phyloP scores from a whole-genome alignment of 2,113 vertebrate species.

The Mormyrus lacerda region DNA sequence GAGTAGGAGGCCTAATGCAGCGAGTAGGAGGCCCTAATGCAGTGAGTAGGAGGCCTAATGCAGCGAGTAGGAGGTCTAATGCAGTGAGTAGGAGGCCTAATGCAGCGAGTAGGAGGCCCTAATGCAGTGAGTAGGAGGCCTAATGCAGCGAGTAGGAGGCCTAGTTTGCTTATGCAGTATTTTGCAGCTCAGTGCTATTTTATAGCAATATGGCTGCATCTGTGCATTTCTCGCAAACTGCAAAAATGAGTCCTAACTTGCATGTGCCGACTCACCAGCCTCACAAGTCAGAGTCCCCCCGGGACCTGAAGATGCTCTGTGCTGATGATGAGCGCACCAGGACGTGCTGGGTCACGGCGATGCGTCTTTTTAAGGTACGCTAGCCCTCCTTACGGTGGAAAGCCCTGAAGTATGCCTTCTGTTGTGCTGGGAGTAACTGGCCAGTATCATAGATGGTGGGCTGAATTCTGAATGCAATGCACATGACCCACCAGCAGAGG shows the following conservation, averaged over 20 bases:
- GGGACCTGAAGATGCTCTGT: slow-evolving; percentile 92
- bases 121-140: too few species aligned
- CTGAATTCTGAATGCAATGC: background rate
- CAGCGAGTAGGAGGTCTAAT: too few species aligned
- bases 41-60: too few species aligned
- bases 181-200: background rate
- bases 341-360: slow-evolving; percentile 91
- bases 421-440: background rate
- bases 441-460: background rate
- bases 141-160: background rate
- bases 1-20: too few species aligned
- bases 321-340: slow-evolving; percentile 88
- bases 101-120: too few species aligned
- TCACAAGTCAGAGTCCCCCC: slow-evolving; percentile 75
- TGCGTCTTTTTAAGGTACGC: slow-evolving; percentile 92
- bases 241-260: slow-evolving; percentile 16
- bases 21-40: too few species aligned
- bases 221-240: background rate
- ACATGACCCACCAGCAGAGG: background rate
- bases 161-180: background rate
- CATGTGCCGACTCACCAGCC: slow-evolving; percentile 57
- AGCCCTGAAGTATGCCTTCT: background rate
- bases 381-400: slow-evolving; percentile 9
- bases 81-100: too few species aligned
- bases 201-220: background rate